Percentiles rank a stretch among this genome's conserved stretches.
Conservation (phyloP, 2,113 vertebrate species). For the Tupaia tana region DNA sequence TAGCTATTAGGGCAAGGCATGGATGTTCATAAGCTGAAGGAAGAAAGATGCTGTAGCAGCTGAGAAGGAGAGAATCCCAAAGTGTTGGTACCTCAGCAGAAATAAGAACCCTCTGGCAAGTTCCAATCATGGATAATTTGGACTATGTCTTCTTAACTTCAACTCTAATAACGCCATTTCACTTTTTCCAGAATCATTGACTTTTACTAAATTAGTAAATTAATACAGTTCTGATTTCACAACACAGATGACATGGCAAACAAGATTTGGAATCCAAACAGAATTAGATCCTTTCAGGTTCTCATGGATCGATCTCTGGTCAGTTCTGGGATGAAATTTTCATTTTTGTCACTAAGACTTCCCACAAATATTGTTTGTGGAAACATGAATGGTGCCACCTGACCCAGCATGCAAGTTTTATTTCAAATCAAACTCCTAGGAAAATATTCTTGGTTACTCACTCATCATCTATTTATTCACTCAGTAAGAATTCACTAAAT, state of each 20-base stretch:
- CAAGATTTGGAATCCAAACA: constrained; percentile 17
- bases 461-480: neutral
- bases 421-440: neutral
- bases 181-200: neutral
- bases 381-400: neutral
- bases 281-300: neutral
- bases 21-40: neutral
- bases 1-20: neutral
- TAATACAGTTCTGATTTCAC: neutral
- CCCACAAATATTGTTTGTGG: neutral
- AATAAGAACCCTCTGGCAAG: neutral
- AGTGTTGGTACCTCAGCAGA: too few species aligned
- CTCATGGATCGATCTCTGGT: neutral
- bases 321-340: neutral
- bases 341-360: neutral
- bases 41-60: neutral
- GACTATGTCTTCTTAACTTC: neutral
- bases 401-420: neutral
- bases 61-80: neutral
- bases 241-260: neutral
- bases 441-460: neutral
- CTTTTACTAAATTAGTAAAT: neutral
- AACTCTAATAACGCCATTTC: neutral
- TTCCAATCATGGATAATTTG: neutral
- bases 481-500: neutral